Percentiles rank a stretch among this genome's conserved stretches.
phyloP scores from a whole-genome alignment of 2,888 invertebrate species.

The Agrochola lychnidis region DNA sequence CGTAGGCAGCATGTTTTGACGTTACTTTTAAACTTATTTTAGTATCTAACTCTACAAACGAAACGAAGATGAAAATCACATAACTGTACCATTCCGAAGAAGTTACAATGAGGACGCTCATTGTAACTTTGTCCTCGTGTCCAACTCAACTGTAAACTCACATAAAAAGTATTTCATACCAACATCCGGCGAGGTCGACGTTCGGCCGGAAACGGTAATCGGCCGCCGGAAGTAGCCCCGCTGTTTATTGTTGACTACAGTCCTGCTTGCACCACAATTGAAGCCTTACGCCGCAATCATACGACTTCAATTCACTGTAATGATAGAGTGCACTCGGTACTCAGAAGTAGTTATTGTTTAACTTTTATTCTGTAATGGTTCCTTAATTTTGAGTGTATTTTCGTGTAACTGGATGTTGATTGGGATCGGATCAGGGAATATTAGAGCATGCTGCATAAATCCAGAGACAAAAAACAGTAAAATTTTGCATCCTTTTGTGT shows the following conservation, averaged over 20 bases:
- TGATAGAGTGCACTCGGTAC: constrained; percentile 43
- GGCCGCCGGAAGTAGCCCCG: constrained; percentile 71
- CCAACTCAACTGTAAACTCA: constrained; percentile 60
- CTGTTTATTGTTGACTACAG: constrained; percentile 72
- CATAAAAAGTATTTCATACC: constrained; percentile 69
- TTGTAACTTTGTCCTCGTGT: constrained; percentile 45
- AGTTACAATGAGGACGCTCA: too few relatives aligned
- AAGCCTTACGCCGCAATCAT: constrained; percentile 38
- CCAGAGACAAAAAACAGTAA: neutral
- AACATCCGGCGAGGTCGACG: constrained; percentile 70
- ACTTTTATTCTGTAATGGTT: constrained; percentile 34
- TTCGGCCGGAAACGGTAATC: constrained; percentile 74
- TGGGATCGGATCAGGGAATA: neutral
- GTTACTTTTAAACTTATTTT: neutral
- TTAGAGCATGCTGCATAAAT: neutral
- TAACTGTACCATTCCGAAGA: neutral
- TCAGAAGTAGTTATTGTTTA: constrained; percentile 38
- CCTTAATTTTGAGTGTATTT: constrained; percentile 24
- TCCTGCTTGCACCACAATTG: constrained; percentile 50
- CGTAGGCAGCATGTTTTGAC: neutral
- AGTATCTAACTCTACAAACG: neutral
- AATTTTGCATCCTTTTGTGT: neutral
- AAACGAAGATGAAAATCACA: neutral
- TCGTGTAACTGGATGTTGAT: constrained; percentile 29
- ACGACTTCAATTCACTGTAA: constrained; percentile 43